Evolutionary conservation across 2,797 vertebrate genomes (phyloP).

Genomic region (Gallirallus australis): DNA sequence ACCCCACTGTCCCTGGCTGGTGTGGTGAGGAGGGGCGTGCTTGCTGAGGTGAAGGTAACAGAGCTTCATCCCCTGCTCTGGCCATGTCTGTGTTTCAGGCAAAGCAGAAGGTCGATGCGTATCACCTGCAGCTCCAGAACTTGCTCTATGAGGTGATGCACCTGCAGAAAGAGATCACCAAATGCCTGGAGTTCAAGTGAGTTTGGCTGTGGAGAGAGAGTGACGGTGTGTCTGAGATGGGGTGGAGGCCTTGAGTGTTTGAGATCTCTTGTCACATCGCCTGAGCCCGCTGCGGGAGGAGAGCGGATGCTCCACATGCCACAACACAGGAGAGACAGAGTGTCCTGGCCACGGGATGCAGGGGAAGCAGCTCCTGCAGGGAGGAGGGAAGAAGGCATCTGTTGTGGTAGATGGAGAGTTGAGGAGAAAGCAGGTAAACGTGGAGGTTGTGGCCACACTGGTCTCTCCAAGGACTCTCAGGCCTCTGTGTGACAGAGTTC

Average conservation of each 20-base stretch:
- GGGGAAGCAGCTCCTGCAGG: background rate
- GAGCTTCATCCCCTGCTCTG: background rate
- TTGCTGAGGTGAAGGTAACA: background rate
- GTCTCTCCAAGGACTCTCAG: background rate
- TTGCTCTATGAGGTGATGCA: constrained; percentile 99
- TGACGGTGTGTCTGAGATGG: rapidly evolving
- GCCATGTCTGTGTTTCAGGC: constrained; percentile 76
- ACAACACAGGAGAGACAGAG: rapidly evolving
- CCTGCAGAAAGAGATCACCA: constrained; percentile 98
- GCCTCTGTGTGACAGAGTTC: background rate
- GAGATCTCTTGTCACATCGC: rapidly evolving
- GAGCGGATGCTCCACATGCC: rapidly evolving
- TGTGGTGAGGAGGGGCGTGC: rapidly evolving
- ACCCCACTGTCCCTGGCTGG: rapidly evolving
- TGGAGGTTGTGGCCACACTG: rapidly evolving
- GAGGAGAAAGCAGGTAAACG: background rate
- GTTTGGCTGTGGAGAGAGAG: constrained; percentile 40
- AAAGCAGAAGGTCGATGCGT: constrained; percentile 95
- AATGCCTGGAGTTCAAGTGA: constrained; percentile 98
- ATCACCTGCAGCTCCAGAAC: constrained; percentile 97
- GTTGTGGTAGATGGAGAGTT: too few species aligned
- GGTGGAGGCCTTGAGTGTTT: rapidly evolving
- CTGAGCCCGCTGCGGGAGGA: rapidly evolving
- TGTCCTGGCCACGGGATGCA: background rate
- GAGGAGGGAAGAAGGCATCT: background rate